Conservation (phyloP, 2,113 vertebrate species). For the Tyrannus savana region DNA sequence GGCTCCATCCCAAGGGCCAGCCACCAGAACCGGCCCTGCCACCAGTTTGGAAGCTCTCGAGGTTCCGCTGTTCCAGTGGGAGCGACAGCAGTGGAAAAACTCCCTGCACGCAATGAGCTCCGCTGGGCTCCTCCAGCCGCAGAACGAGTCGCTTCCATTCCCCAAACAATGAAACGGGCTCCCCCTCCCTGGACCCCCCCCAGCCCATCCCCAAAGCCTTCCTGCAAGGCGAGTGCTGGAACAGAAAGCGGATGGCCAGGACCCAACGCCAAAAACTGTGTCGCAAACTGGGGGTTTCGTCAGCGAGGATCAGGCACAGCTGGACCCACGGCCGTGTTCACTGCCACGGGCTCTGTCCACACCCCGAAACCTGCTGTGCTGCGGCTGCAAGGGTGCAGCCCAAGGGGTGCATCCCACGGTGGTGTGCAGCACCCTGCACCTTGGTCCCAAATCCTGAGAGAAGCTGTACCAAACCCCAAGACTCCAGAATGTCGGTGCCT, state of each 20-base stretch:
- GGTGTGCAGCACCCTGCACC: fast-evolving
- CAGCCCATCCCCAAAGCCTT: neutral
- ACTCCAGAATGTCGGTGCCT: fast-evolving
- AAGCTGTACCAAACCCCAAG: fast-evolving
- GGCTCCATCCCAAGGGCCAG: neutral
- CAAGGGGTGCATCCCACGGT: fast-evolving
- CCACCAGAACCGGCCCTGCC: neutral
- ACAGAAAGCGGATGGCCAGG: neutral
- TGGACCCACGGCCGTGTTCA: fast-evolving
- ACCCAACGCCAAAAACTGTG: neutral
- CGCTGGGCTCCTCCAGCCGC: neutral
- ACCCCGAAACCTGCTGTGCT: fast-evolving
- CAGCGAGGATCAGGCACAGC: neutral
- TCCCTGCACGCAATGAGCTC: neutral
- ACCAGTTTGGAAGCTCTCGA: fast-evolving
- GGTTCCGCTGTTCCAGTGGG: neutral
- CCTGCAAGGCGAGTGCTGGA: neutral
- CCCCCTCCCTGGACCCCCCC: neutral
- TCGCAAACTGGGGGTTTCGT: neutral
- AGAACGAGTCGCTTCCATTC: neutral
- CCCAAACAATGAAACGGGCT: slow-evolving; percentile 27
- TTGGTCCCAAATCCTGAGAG: fast-evolving
- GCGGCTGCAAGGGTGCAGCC: neutral
- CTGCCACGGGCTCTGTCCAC: neutral
- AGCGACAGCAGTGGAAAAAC: neutral